Evolutionary conservation across 1,140 invertebrate species (phyloP).

Genomic region (Drosophila pandora): DNA sequence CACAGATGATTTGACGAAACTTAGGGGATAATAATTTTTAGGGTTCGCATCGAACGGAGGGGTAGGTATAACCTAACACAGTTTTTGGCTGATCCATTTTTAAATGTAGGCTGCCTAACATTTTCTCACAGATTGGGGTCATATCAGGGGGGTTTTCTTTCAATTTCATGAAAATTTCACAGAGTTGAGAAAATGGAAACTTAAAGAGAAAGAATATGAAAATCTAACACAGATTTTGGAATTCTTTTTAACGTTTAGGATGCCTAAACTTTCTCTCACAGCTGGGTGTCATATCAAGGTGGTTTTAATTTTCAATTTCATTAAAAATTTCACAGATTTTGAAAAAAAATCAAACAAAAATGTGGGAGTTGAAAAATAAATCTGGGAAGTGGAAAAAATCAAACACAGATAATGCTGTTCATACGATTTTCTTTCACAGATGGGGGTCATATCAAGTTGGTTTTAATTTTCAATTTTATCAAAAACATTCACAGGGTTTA

Average conservation of each 20-base stretch:
- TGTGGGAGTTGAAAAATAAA: no score
- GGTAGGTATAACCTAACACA: constrained; percentile 22
- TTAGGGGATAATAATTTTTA: constrained; percentile 36
- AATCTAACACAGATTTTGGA: neutral
- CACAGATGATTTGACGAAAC: constrained; percentile 78
- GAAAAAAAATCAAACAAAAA: neutral
- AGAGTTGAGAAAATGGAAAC: neutral
- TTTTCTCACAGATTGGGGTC: constrained; percentile 42
- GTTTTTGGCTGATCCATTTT: constrained; percentile 33
- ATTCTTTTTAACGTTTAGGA: no score
- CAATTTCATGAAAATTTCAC: constrained; percentile 55
- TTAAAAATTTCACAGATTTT: constrained; percentile 5
- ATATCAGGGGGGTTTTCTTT: constrained; percentile 50
- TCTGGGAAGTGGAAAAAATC: neutral
- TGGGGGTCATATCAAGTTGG: constrained; percentile 4
- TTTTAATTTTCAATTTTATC: constrained; percentile 28
- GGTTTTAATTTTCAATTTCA: no score
- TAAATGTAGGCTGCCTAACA: constrained; percentile 22
- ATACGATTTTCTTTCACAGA: constrained; percentile 11
- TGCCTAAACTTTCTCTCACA: no score
- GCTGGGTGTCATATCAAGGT: no score
- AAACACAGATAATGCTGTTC: neutral
- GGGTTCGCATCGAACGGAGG: constrained; percentile 33
- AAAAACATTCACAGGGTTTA: constrained; percentile 23
- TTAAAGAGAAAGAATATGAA: neutral